These are phyloP conservation scores for Amphipyra tragopoginis DNA, from an alignment of 2,888 invertebrate species.

Conservation along the genomic window DNA sequence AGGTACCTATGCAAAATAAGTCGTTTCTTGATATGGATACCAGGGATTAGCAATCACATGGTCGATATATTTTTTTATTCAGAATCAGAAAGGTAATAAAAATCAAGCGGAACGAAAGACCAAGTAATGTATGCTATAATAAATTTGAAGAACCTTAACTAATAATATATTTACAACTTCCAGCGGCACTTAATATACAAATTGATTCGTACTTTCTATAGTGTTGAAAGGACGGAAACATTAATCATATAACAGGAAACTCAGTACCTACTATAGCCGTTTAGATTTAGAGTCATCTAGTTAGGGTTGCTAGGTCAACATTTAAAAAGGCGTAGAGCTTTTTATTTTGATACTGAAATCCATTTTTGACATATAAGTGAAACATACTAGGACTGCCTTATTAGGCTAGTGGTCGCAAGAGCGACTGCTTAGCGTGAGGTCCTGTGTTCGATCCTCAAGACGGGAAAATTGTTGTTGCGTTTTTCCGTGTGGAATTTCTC, in stretches of 20 bases:
- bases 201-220: constrained; percentile 50
- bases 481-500: too few relatives aligned
- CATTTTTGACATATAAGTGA: too few relatives aligned
- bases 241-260: constrained; percentile 82
- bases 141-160: constrained; percentile 9
- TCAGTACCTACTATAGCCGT: constrained; percentile 62
- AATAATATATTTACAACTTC: constrained; percentile 34
- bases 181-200: constrained; percentile 43
- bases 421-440: too few relatives aligned
- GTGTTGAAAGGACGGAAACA: constrained; percentile 81
- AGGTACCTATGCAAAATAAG: too few relatives aligned
- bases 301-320: constrained; percentile 32
- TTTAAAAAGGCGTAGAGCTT: not conserved
- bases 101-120: constrained; percentile 8
- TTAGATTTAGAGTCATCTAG: constrained; percentile 63
- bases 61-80: not conserved
- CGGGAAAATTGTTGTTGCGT: too few relatives aligned
- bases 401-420: too few relatives aligned
- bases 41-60: too few relatives aligned
- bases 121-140: not conserved
- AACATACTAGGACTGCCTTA: too few relatives aligned
- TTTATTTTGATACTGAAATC: too few relatives aligned
- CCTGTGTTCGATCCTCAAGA: too few relatives aligned
- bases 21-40: too few relatives aligned
- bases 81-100: not conserved